A percentile compares a stretch with the other conserved stretches of the same genome.
These are phyloP conservation scores for Geococcyx californianus DNA, from an alignment of 2,113 vertebrate species.

Conservation along the genomic window DNA sequence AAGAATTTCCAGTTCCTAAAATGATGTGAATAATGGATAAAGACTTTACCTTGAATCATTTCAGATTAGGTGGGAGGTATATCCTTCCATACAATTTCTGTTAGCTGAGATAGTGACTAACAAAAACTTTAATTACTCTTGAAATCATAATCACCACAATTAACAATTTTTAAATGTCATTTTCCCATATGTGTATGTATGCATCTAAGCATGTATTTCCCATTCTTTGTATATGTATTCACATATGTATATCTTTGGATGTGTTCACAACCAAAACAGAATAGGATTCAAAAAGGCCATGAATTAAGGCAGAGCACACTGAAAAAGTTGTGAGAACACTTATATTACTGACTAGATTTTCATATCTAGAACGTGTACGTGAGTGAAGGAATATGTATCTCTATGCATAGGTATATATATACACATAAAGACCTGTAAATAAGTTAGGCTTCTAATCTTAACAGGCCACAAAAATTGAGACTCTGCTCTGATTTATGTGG, in stretches of 20 bases:
- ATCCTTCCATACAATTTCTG: background rate
- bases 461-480: background rate
- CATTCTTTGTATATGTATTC: background rate
- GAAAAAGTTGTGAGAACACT: background rate
- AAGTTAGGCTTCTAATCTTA: background rate
- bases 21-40: background rate
- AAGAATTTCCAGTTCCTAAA: background rate
- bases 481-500: background rate
- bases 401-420: background rate
- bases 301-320: background rate
- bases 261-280: background rate
- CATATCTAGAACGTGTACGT: background rate
- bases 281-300: background rate
- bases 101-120: background rate
- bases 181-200: background rate
- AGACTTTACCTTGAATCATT: background rate
- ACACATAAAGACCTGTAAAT: background rate
- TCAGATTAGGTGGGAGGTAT: background rate
- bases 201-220: background rate
- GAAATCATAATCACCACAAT: background rate
- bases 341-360: background rate
- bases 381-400: background rate
- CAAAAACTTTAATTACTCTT: background rate
- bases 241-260: background rate
- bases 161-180: background rate